Percentiles rank a stretch among this genome's conserved stretches.
Conservation (phyloP, 1,140 invertebrate genomes). For the Tetranychus urticae region DNA sequence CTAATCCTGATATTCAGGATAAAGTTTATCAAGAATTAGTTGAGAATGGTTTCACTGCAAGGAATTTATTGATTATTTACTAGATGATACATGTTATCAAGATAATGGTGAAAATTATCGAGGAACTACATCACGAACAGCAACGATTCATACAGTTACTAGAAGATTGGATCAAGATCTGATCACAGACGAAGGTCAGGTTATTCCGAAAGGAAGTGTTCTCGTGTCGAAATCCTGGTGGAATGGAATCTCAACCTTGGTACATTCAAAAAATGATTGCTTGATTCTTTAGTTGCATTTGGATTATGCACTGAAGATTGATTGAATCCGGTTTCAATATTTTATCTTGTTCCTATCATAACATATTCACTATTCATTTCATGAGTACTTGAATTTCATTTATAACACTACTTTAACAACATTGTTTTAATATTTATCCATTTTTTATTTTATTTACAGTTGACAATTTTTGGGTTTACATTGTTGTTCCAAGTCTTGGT, state of each 20-base stretch:
- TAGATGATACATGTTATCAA: neutral
- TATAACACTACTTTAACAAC: neutral
- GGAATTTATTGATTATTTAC: neutral
- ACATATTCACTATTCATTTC: no score
- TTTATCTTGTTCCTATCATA: no score
- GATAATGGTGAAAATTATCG: conserved; percentile 25
- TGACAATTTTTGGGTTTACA: conserved; percentile 28
- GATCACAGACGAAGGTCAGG: conserved; percentile 10
- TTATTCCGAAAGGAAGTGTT: conserved; percentile 20
- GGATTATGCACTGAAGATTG: no score
- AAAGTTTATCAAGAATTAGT: conserved; percentile 22
- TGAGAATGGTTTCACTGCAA: conserved; percentile 23
- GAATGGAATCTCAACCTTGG: conserved; percentile 55
- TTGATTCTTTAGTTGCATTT: no score
- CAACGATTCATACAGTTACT: conserved; percentile 34
- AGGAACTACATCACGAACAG: conserved; percentile 19
- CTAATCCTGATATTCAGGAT: conserved; percentile 37
- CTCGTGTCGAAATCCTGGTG: conserved; percentile 64
- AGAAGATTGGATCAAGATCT: conserved; percentile 2
- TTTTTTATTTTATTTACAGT: conserved; percentile 4
- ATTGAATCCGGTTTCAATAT: no score
- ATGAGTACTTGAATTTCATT: neutral
- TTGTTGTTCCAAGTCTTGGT: conserved; percentile 26
- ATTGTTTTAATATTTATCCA: neutral
- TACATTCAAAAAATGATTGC: conserved; percentile 20